Conservation (phyloP, 2,888 invertebrate genomes). For the Oxyscelio sp. region DNA sequence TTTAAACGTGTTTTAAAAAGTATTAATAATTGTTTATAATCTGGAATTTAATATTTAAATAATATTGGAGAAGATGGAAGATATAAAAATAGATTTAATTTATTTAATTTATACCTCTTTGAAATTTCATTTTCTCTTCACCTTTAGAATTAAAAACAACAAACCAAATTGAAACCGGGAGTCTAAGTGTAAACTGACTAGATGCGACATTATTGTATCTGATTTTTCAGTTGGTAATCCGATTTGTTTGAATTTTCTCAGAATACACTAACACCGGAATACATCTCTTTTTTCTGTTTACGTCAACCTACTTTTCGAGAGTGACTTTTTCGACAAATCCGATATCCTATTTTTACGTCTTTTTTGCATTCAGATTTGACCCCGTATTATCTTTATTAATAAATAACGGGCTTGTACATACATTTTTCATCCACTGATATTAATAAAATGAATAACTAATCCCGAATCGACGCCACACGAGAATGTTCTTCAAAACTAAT, state of each 20-base stretch:
- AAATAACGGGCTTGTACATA: too few species aligned
- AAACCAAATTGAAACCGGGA: conserved; percentile 20
- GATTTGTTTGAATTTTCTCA: conserved; percentile 28
- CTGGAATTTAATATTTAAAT: too few species aligned
- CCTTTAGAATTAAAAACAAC: conserved; percentile 3
- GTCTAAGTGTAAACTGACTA: conserved; percentile 9
- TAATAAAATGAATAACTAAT: too few species aligned
- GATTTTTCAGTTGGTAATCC: conserved; percentile 21
- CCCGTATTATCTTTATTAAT: too few species aligned
- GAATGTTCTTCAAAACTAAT: neutral
- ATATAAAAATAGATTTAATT: too few species aligned
- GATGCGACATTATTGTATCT: conserved; percentile 11
- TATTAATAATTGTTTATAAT: too few species aligned
- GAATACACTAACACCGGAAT: neutral
- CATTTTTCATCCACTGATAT: too few species aligned
- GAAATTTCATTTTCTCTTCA: neutral
- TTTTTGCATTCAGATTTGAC: too few species aligned
- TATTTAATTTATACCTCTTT: too few species aligned
- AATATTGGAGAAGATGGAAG: too few species aligned
- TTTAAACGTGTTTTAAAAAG: too few species aligned
- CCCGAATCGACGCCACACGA: neutral
- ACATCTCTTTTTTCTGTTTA: neutral
- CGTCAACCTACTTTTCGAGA: conserved; percentile 20
- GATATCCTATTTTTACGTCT: conserved; percentile 2
- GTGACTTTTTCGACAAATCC: neutral